Percentiles rank a stretch among this genome's conserved stretches.
These are phyloP conservation scores for Phortica variegata DNA, from an alignment of 1,140 invertebrate genomes.

Conservation along the genomic window DNA sequence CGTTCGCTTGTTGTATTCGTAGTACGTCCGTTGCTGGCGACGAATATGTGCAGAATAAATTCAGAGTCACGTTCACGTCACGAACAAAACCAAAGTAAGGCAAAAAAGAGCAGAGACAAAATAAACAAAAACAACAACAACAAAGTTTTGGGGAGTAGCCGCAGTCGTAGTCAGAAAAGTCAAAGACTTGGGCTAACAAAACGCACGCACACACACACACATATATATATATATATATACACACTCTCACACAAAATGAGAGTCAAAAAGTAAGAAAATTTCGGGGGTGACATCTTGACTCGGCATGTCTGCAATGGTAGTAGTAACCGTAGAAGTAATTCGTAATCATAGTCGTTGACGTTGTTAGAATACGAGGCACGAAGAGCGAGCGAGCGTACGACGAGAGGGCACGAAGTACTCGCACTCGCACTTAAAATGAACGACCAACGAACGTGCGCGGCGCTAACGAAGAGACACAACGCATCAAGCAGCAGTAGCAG, in stretches of 20 bases:
- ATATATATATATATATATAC: constrained; percentile 2
- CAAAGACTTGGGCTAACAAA: constrained; percentile 7
- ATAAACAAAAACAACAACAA: constrained; percentile 8
- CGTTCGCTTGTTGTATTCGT: no score
- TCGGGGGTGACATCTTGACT: constrained; percentile 52
- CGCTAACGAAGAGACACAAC: background rate
- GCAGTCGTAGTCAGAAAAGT: constrained; percentile 5
- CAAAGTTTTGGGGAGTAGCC: no score
- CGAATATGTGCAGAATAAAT: constrained; percentile 56
- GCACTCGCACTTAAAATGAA: constrained; percentile 7
- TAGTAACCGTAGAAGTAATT: no score
- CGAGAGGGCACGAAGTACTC: no score
- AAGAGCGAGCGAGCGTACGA: no score
- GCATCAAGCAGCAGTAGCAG: constrained; percentile 14
- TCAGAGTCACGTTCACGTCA: constrained; percentile 54
- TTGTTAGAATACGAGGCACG: no score
- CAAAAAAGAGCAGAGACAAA: constrained; percentile 35
- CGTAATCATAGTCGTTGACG: no score
- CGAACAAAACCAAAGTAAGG: constrained; percentile 56
- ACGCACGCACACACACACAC: constrained; percentile 24
- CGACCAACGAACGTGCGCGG: constrained; percentile 17
- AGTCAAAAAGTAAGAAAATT: constrained; percentile 15
- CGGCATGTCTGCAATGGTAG: no score
- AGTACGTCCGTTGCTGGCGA: constrained; percentile 54
- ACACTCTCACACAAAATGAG: background rate